Base-by-base conservation (phyloP, 2,888 invertebrate genomes). In the Lordiphosa fenestrarum region DNA sequence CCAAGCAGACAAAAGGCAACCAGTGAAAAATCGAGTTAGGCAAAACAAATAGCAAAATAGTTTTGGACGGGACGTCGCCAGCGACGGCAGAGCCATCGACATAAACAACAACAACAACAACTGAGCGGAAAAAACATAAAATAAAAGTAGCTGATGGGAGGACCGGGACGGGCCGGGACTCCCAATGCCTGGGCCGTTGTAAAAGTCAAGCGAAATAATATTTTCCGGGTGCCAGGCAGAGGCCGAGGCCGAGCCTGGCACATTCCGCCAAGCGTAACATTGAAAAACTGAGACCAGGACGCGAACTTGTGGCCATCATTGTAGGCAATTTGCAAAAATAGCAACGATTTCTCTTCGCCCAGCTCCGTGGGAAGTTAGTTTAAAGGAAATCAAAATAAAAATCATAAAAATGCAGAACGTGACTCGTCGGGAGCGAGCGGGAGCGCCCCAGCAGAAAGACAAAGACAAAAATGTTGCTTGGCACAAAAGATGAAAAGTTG, bases 201-300 rank as follows among this genome's bases (percentile, higher is more conserved):
- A 83, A 81, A 81, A 84, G 85, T 85, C 81, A 83, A 83, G 83
- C 85, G 80, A 85, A 81, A 81, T 81, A 81, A 84, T 81, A 81
- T 85, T 81, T 81, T 81, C 85, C 85, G 81, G 84, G 78, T 68
- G 75, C 61, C 78, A 61, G 74, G 74, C 82, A 61, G 66, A 67
- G 55, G 64, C 37, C 13, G 46, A 30, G 38, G 19, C 62, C 51
- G 57, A 69, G 54, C 48, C 69, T 57, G 33, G 50, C 51, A 10
- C 50, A 64, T 59, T 54, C 50, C 53, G 53, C 50, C 67, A 61
- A 73, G 73, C 73, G 71, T 66, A 73, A 68, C 73, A 83, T 75
- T 70, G 81, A 55, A 58, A 67, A 37, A 51, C 49, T 13, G 40
- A 51, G n/a, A 25, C 36, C 55, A 59, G 60, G 65, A 67, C 68